Evolutionary conservation across 2,113 vertebrate species (phyloP), one percentile per base, ranked within the genome.

Genomic region (Dolichallabes microphthalmus): DNA sequence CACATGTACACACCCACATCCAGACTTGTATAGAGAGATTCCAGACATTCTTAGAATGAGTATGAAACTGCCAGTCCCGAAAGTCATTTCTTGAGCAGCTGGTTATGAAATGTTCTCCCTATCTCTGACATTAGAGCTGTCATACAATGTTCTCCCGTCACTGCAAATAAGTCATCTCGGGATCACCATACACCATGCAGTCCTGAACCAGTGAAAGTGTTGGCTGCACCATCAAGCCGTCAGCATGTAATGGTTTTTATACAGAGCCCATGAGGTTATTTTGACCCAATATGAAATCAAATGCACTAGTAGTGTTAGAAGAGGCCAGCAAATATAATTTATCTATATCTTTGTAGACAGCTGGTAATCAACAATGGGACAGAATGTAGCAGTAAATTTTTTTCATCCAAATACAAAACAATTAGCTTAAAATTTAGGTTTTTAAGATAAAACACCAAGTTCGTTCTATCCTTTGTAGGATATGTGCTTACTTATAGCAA

Each of bases 1-100:
- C 4, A 66, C 22, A 68, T 30, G 30, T 73, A 82, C 58, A 86
- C 85, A 60, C 39, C 69, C 14, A 39, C 68, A 86, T 50, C 63
- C 69, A 57, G 68, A 75, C 69, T 82, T 13, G 84, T 66, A 75
- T 30, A 69, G 45, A 66, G 50, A 76, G 85, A 86, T 86, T 86
- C 85, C 85, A 82, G 58, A 81, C 85, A 86, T 86, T 74, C 85
- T 71, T 35, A 50, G n/a, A 45, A 45, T 82, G 55, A 81, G 64
- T 64, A 50, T 76, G 80, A 82, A 81, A 86, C 78, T 39, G n/a
- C 66, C 69, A 86, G 45, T 45, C 55, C 79, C 27, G 71, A 82
- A 82, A 76, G 57, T 76, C 52, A 30, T 30, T 32, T 74, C 55
- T 86, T n/a, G 8, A 63, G 15, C 32, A n/a, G 39, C 39, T 63